Base-by-base conservation (phyloP, 1,140 invertebrate species). In the Portunus trituberculatus region DNA sequence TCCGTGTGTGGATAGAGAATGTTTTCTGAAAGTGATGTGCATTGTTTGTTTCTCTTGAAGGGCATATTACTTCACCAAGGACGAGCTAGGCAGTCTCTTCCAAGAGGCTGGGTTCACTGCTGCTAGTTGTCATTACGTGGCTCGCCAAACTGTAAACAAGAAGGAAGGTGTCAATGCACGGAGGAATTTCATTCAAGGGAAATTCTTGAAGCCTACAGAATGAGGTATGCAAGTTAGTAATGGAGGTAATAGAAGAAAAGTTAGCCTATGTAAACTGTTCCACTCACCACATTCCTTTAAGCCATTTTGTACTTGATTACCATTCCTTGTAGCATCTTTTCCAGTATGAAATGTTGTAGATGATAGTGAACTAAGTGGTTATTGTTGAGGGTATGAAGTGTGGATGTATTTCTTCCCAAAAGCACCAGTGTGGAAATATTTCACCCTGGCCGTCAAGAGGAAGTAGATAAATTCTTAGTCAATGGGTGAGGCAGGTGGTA, bases 81-180 rank as follows among this genome's bases (percentile, higher is more conserved):
- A 98, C 93, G 98, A 98, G 97, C 96, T 98, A 0, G 96, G 97
- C 28, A 96, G 97, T 6, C 96, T 99, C 28, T 98, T 98, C 96
- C 96, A 96, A 29, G 96, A 97, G 12, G 97, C 97, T 96, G 98
- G 98, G 3, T 99, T 99, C 97, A 97, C 98, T 96, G 97, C 98
- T 0, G 90, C 98, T 0, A 97, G 96, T 48, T 98, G 98, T 96
- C 97, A 97, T 0, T 99, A 99, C 97, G 97, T 99, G 14, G 97
- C 99, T 96, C 97, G 99, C 87, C 97, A 99, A 95, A 99, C 99
- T 0, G 97, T 99, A 0, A 99, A 99, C 97, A 97, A 98, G 52
- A 99, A 99, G 96, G 99, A 99, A 97, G 98, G 98, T 32, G 97
- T 99, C 87, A 98, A 99, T 98, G 98, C 99, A 0, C 98, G 98